phyloP scores from a whole-genome alignment of 1,140 invertebrate genomes.

The Lysiphlebus fabarum region DNA sequence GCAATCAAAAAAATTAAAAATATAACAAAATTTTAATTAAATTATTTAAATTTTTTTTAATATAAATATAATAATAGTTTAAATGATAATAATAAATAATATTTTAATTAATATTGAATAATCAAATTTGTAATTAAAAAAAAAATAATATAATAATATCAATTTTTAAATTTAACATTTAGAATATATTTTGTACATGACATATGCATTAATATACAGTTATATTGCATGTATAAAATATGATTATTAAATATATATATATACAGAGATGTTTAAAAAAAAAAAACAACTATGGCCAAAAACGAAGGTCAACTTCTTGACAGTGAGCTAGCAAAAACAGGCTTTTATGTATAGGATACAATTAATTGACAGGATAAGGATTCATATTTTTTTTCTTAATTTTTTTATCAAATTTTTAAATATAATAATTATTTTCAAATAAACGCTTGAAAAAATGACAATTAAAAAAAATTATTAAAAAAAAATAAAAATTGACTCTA shows the following conservation, averaged over 20 bases:
- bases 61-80: too few relatives aligned
- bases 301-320: conserved; percentile 91
- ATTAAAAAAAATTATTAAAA: neutral
- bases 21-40: too few relatives aligned
- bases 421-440: neutral
- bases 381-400: too few relatives aligned
- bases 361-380: conserved; percentile 4
- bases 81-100: too few relatives aligned
- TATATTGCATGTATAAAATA: conserved; percentile 17
- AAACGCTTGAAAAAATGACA: too few relatives aligned
- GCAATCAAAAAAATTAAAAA: too few relatives aligned
- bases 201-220: conserved; percentile 34
- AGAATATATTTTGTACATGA: conserved; percentile 27
- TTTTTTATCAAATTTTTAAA: too few relatives aligned
- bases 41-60: too few relatives aligned
- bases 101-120: too few relatives aligned
- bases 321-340: conserved; percentile 60
- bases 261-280: conserved; percentile 51
- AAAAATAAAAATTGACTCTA: too few relatives aligned
- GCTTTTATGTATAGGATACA: conserved; percentile 20
- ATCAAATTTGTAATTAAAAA: too few relatives aligned
- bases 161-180: conserved; percentile 28
- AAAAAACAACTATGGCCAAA: conserved; percentile 75
- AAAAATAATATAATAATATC: too few relatives aligned
- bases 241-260: conserved; percentile 40